Conservation (phyloP, 2,888 invertebrate species). For the Hirudinaria manillensis region DNA sequence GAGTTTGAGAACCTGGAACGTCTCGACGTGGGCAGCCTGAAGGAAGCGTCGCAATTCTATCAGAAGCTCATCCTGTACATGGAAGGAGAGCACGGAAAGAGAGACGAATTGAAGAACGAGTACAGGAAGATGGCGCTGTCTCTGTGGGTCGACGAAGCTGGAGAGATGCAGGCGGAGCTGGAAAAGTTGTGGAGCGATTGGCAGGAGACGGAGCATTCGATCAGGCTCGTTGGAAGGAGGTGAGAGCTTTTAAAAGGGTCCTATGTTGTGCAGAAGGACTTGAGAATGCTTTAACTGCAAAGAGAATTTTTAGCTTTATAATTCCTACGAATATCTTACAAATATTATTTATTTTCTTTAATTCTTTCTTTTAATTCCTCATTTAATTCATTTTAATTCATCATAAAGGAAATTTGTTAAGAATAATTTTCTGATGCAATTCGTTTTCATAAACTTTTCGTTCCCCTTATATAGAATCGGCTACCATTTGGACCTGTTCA, state of each 20-base stretch:
- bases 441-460: too few species aligned
- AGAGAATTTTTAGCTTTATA: too few species aligned
- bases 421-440: too few species aligned
- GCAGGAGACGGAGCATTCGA: background rate
- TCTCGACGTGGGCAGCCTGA: background rate
- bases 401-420: too few species aligned
- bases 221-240: constrained; percentile 4
- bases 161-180: background rate
- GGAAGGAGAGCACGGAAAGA: background rate
- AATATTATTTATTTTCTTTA: too few species aligned
- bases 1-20: background rate
- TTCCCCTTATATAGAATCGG: too few species aligned
- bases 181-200: background rate
- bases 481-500: too few species aligned
- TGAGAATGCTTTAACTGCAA: too few species aligned
- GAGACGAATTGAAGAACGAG: background rate
- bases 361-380: too few species aligned
- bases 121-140: constrained; percentile 6
- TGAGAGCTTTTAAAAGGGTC: background rate
- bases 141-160: background rate
- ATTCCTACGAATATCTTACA: too few species aligned
- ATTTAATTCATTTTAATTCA: too few species aligned
- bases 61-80: background rate
- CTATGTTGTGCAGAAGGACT: background rate
- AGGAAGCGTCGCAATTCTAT: background rate